These are phyloP conservation scores for Microvelia longipes DNA, from an alignment of 1,140 invertebrate genomes.

Conservation along the genomic window DNA sequence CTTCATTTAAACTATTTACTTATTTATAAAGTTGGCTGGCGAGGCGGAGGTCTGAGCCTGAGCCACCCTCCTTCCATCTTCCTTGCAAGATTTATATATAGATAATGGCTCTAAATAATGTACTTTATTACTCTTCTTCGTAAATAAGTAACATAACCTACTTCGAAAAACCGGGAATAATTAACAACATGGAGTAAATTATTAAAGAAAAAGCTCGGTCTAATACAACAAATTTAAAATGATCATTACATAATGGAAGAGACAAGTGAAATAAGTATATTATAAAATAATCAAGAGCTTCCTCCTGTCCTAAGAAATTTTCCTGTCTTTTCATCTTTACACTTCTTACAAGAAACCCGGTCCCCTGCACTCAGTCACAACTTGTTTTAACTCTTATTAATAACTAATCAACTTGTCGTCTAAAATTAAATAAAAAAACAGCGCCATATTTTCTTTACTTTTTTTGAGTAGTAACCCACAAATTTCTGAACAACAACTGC, in stretches of 20 bases:
- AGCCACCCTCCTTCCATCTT: background rate
- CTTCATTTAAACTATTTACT: conserved; percentile 16
- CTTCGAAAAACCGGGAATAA: background rate
- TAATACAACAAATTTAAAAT: background rate
- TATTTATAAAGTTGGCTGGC: conserved; percentile 13
- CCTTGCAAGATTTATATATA: conserved; percentile 12
- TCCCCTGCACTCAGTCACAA: no score
- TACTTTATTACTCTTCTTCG: conserved; percentile 2
- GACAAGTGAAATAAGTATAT: background rate
- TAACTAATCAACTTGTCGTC: no score
- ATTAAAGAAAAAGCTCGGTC: background rate
- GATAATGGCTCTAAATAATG: conserved; percentile 7
- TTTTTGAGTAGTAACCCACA: no score
- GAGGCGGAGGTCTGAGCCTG: no score
- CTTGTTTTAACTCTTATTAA: no score
- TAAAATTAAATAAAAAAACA: no score
- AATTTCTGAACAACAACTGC: no score
- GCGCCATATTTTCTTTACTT: no score
- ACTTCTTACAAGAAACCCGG: no score
- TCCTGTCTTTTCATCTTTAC: no score
- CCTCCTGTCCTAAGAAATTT: no score
- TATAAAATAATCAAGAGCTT: no score
- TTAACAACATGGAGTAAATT: background rate
- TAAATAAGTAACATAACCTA: conserved; percentile 2
- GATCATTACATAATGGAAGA: background rate